Evolutionary conservation across 2,113 vertebrate species (phyloP).

Genomic region (Clarias batrachus): DNA sequence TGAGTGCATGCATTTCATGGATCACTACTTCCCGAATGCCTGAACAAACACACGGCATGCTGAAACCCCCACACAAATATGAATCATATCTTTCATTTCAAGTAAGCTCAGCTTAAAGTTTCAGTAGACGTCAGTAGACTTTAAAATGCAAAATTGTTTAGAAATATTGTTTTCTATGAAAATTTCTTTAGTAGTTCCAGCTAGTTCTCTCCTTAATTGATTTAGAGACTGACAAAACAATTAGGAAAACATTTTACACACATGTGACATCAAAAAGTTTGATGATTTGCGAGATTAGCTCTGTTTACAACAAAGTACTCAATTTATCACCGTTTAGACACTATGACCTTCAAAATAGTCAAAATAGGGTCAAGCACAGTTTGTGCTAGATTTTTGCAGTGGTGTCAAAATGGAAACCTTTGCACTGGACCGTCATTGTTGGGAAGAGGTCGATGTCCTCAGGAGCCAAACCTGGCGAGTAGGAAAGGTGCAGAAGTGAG

Average conservation of each 20-base stretch:
- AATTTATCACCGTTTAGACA: too few relatives aligned
- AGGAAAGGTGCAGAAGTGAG: too few relatives aligned
- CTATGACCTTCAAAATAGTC: too few relatives aligned
- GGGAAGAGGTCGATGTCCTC: too few relatives aligned
- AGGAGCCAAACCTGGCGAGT: too few relatives aligned
- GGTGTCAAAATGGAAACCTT: too few relatives aligned
- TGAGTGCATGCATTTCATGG: slow-evolving; percentile 25
- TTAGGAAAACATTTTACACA: not conserved
- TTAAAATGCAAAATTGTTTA: not conserved
- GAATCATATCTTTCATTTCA: not conserved
- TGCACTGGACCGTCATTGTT: too few relatives aligned
- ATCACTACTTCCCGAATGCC: slow-evolving; percentile 20
- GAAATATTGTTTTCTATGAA: not conserved
- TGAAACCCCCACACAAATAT: not conserved
- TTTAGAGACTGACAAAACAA: not conserved
- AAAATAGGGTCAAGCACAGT: too few relatives aligned
- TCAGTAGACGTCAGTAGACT: not conserved
- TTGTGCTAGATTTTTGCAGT: too few relatives aligned
- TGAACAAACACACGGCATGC: slow-evolving; percentile 11
- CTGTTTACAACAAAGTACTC: too few relatives aligned
- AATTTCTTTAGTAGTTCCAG: not conserved
- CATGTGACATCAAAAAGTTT: too few relatives aligned
- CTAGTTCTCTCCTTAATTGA: not conserved
- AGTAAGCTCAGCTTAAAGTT: not conserved
- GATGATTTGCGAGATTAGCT: too few relatives aligned